Evolutionary conservation across 2,888 invertebrate species (phyloP), one percentile per base, ranked within the genome.

Genomic region (Tipula helvola): DNA sequence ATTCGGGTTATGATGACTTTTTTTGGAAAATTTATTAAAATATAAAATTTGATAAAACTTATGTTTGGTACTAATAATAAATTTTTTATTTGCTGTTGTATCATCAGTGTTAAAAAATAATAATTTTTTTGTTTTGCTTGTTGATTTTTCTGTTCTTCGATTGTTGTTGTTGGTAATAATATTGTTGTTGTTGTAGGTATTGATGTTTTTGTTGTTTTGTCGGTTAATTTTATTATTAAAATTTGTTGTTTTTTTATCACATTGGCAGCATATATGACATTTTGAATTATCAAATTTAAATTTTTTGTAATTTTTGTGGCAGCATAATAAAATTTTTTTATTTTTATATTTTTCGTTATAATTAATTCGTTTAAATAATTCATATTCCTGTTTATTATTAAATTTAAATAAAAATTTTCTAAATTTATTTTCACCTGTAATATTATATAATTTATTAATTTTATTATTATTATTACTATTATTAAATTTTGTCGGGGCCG

Each of bases 161-260:
- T 39, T 85, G 57, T 36, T 41, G 41, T 36, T 18, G 44, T 87
- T 88, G 87, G 86, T 87, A 87, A 86, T 87, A 87, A 86, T 88
- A 71, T 88, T 88, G 87, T 85, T 87, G 87, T 86, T 87, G 86
- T 88, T 88, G 87, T 87, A 87, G 86, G 87, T 87, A 88, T 87
- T 88, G 85, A 87, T 89, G 89, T 71, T 41, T 36, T 84, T 83
- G 87, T 86, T 52, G 83, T 87, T 83, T 57, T 83, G 85, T 87
- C 83, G 36, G 86, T 47, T 13, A 44, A 86, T 83, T 87, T 87
- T 87, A 88, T 88, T 88, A 87, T 87, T 87, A 87, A 87, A 87
- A 87, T 86, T 87, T 87, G 87, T 85, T 84, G 39, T 84, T 84
- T 84, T 84, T 84, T 84, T 84, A 84, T 84, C 84, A 84, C 84